A percentile compares a stretch with the other conserved stretches of the same genome.
Conservation (phyloP, 2,888 invertebrate genomes). For the Lithophane leautieri region DNA sequence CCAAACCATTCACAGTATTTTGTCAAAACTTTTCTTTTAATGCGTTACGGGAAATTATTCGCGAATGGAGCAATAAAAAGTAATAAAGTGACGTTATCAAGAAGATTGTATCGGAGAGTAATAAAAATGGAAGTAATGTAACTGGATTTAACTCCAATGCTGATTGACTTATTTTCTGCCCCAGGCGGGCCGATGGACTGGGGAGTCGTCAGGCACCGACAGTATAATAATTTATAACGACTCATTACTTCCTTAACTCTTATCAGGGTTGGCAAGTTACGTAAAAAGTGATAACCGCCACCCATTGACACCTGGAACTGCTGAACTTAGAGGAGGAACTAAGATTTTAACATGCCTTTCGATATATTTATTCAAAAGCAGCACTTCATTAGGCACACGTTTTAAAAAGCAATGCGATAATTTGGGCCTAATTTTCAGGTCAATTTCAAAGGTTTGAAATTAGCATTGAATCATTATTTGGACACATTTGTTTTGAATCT, state of each 20-base stretch:
- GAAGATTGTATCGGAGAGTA: conserved; percentile 16
- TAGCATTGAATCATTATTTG: background rate
- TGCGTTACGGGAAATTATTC: conserved; percentile 21
- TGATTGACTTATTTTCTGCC: conserved; percentile 13
- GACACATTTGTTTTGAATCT: background rate
- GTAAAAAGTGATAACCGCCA: background rate
- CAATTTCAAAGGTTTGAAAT: background rate
- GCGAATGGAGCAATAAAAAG: conserved; percentile 8
- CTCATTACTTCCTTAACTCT: background rate
- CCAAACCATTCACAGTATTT: conserved; percentile 6
- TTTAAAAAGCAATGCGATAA: background rate
- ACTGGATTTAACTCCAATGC: background rate
- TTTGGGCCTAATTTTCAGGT: background rate
- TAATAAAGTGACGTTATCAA: conserved; percentile 18
- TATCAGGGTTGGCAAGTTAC: background rate
- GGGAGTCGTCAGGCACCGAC: background rate
- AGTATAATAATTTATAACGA: conserved; percentile 3
- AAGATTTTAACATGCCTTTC: background rate
- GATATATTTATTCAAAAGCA: background rate
- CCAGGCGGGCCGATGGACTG: no score
- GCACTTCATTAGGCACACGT: background rate
- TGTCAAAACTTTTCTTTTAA: conserved; percentile 14
- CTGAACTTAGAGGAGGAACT: background rate
- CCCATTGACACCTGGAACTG: background rate
- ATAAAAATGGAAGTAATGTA: conserved; percentile 4